Percentiles rank a stretch among this genome's conserved stretches.
Conservation (phyloP, 1,140 invertebrate genomes). For the Rhyzopertha dominica region DNA sequence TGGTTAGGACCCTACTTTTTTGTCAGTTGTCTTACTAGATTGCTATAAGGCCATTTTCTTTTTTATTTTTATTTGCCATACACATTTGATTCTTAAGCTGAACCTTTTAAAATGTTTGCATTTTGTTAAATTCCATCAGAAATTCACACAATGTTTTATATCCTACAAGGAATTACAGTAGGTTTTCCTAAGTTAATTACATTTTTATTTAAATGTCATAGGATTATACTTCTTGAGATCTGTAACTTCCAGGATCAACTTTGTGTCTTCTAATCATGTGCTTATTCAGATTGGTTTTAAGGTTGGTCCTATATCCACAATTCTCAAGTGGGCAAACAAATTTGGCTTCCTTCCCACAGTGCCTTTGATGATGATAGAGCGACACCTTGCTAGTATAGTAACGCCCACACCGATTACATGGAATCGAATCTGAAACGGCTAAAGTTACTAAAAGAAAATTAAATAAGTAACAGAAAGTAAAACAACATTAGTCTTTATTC, state of each 20-base stretch:
- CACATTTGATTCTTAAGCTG: too few relatives aligned
- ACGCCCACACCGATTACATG: conserved; percentile 11
- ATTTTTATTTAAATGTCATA: background rate
- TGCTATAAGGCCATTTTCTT: too few relatives aligned
- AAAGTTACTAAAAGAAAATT: too few relatives aligned
- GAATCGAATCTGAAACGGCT: too few relatives aligned
- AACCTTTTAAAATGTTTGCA: background rate
- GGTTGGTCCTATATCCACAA: conserved; percentile 57
- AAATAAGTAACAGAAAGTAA: background rate
- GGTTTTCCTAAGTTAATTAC: background rate
- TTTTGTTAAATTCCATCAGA: background rate
- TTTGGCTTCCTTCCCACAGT: conserved; percentile 61
- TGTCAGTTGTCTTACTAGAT: too few relatives aligned
- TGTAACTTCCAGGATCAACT: conserved; percentile 10
- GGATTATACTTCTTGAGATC: background rate
- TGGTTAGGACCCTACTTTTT: too few relatives aligned
- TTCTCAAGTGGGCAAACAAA: conserved; percentile 65
- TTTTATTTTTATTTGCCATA: too few relatives aligned
- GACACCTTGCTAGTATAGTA: conserved; percentile 9
- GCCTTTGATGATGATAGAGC: conserved; percentile 12
- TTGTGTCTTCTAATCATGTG: conserved; percentile 52
- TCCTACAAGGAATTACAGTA: background rate
- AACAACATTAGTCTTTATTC: background rate
- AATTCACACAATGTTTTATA: background rate
- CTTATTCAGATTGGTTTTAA: conserved; percentile 51